Evolutionary conservation across 2,113 vertebrate genomes (phyloP).

Genomic region (Turdus rufiventris): DNA sequence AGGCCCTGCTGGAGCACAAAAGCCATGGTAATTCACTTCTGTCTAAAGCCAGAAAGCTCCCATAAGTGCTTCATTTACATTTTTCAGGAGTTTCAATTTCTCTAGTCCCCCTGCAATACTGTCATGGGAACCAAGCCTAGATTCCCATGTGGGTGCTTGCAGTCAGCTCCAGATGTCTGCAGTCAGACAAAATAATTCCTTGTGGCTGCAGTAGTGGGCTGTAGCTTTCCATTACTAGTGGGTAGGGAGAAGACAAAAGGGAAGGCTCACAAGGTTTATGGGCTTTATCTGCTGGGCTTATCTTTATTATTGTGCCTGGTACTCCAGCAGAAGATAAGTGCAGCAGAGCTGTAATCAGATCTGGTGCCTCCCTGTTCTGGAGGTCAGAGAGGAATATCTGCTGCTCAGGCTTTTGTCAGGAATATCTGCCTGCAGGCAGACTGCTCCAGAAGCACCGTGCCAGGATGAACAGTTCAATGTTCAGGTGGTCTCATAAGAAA

Average conservation of each 20-base stretch:
- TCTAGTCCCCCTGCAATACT: neutral
- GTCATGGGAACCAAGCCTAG: neutral
- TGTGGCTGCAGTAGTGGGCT: neutral
- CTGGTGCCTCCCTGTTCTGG: neutral
- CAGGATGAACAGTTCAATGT: neutral
- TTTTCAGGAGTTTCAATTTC: neutral
- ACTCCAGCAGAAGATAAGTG: neutral
- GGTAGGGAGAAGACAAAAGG: neutral
- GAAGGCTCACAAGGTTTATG: neutral
- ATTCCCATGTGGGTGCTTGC: neutral
- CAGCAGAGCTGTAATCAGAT: neutral
- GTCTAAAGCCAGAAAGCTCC: neutral
- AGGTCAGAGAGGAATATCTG: neutral
- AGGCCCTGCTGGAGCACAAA: neutral
- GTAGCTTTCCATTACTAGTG: neutral
- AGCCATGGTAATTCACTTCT: neutral
- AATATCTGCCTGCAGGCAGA: neutral
- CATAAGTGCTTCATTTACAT: neutral
- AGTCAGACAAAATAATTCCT: neutral
- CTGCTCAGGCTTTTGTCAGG: neutral
- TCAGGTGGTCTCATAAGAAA: neutral
- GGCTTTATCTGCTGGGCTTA: neutral
- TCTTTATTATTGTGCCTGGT: neutral
- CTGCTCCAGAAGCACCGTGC: neutral
- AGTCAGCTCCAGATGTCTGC: neutral